Conservation (phyloP, 2,797 vertebrate genomes). For the Lutjanus campechanus region DNA sequence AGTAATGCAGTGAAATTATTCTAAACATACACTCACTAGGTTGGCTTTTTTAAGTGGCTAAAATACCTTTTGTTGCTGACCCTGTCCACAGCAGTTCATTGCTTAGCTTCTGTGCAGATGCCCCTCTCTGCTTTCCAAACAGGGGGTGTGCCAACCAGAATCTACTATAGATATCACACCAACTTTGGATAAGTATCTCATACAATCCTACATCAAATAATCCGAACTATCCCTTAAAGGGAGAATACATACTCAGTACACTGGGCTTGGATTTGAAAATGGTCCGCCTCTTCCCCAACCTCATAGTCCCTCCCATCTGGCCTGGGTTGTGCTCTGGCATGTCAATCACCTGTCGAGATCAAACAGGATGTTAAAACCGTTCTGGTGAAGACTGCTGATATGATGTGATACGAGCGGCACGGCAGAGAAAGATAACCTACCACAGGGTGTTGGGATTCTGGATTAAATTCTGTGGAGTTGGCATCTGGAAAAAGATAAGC, state of each 20-base stretch:
- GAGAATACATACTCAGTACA: slow-evolving; percentile 87
- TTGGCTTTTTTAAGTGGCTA: no score
- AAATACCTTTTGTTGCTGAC: no score
- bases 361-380: slow-evolving; percentile 33
- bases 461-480: slow-evolving; percentile 97
- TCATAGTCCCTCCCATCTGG: slow-evolving; percentile 97
- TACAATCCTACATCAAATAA: no score
- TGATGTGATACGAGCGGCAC: slow-evolving; percentile 5
- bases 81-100: no score
- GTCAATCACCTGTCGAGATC: slow-evolving; percentile 91
- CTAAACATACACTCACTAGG: no score
- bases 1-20: no score
- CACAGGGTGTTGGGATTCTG: slow-evolving; percentile 92
- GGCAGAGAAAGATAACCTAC: slow-evolving; percentile 82
- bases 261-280: slow-evolving; percentile 91
- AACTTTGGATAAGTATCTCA: no score
- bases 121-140: no score
- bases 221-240: no score
- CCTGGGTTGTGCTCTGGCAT: slow-evolving; percentile 98
- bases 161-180: no score
- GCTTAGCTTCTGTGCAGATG: no score
- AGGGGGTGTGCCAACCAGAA: no score
- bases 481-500: slow-evolving; percentile 87
- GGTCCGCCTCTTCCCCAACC: slow-evolving; percentile 94
- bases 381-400: slow-evolving; percentile 16